A percentile compares a stretch with the other conserved stretches of the same genome.
Evolutionary conservation across 2,113 vertebrate species (phyloP).

Genomic region (Saguinus midas): DNA sequence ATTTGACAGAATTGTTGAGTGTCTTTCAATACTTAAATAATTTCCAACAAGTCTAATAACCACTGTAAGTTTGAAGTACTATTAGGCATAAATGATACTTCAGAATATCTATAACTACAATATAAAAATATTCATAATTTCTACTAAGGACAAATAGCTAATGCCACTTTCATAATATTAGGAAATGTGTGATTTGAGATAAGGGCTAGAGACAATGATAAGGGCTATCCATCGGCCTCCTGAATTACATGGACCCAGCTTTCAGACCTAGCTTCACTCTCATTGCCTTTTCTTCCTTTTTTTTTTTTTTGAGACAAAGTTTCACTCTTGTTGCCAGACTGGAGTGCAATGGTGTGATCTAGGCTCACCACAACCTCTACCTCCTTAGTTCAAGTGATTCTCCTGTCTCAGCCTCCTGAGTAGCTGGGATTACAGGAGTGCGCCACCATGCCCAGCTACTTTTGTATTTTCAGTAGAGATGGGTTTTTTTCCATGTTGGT

Average conservation of each 20-base stretch:
- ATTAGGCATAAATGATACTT: not conserved
- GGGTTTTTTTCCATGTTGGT: no score
- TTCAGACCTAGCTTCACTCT: not conserved
- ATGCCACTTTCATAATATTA: not conserved
- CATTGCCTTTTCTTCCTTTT: not conserved
- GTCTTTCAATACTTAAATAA: not conserved
- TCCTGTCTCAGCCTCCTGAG: no score
- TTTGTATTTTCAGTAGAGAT: no score
- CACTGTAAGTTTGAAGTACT: not conserved
- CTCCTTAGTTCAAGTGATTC: no score
- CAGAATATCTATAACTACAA: not conserved
- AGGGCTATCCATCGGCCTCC: not conserved
- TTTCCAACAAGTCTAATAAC: constrained; percentile 9
- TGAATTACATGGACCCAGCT: not conserved
- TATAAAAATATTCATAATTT: not conserved
- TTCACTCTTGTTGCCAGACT: no score
- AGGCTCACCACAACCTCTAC: no score
- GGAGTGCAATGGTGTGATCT: no score
- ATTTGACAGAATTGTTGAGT: not conserved
- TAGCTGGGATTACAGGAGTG: no score
- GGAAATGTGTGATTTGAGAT: not conserved
- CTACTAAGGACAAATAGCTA: not conserved
- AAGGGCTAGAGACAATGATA: not conserved
- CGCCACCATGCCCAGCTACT: no score
- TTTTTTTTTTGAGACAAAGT: no score